Evolutionary conservation across 2,113 vertebrate species (phyloP), one percentile per base, ranked within the genome.

Genomic region (Semicossyphus pulcher): DNA sequence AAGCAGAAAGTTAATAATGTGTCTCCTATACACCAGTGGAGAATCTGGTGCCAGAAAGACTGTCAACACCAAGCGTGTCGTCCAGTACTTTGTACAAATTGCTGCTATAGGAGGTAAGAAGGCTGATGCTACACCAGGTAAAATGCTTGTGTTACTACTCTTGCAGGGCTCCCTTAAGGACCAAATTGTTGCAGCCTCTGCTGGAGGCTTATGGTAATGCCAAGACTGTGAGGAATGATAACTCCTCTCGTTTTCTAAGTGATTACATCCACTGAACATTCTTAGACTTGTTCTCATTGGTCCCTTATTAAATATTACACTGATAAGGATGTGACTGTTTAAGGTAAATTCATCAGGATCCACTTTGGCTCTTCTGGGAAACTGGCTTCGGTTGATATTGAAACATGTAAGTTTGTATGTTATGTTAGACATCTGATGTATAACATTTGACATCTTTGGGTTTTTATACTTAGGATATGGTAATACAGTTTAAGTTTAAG

Each of bases 41-140:
- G 97, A 99, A 97, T 97, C 96, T 0, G 96, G 97, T 78, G 97
- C 96, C 0, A 96, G 96, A 78, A 97, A 98, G 93, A 97, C 96
- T 89, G 96, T 97, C 80, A 97, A 97, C 86, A 98, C 95, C 0
- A 97, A 97, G 69, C 94, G 95, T 88, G 96, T 97, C 92, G 97
- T 97, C 83, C 96, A 97, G 93, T 97, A 96, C 88, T 98, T 97
- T 86, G 96, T 95, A 87, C 96, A 93, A 93, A 95, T 97, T 94
- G 96, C 96, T 86, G 92, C 93, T 21, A 34, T 74, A 57, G 25
- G 71, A 53, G 73, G 63, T 11, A 71, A 70, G 36, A 78, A 78
- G 37, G 47, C 42, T 32, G 52, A 45, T 12, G 14, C 36, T 10
- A 10, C 15, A 92, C 0, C 90, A 89, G 49, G 84, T 39, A 95